These are phyloP conservation scores for Ypsolopha scabrella DNA, from an alignment of 2,888 invertebrate species.

Conservation along the genomic window DNA sequence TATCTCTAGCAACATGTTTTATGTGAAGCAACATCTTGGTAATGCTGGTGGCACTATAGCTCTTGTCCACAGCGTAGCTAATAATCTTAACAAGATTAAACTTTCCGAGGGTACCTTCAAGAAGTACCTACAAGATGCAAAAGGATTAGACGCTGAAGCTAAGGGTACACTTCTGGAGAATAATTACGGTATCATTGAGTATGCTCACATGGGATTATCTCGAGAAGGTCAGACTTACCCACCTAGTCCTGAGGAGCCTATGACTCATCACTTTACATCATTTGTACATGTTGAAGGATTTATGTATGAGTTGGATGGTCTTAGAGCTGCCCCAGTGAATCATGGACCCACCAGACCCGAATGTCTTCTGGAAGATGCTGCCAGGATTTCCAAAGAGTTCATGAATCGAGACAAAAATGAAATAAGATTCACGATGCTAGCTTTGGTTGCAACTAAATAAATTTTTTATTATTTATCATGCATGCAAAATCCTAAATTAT, in stretches of 20 bases:
- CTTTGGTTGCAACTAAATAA: constrained; percentile 74
- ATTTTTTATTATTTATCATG: neutral
- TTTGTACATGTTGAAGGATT: constrained; percentile 85
- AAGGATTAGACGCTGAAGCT: constrained; percentile 75
- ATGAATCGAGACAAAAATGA: constrained; percentile 91
- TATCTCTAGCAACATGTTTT: constrained; percentile 79
- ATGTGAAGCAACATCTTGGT: constrained; percentile 89
- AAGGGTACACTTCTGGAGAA: constrained; percentile 81
- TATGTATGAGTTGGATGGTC: constrained; percentile 86
- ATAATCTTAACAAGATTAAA: constrained; percentile 82
- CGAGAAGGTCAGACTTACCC: constrained; percentile 93
- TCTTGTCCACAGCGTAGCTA: constrained; percentile 93
- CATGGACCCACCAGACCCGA: constrained; percentile 85
- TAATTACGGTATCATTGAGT: constrained; percentile 75
- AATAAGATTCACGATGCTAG: constrained; percentile 89
- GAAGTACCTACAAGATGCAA: constrained; percentile 79
- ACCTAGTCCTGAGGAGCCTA: constrained; percentile 80
- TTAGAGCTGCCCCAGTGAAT: constrained; percentile 79
- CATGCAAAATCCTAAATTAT: constrained; percentile 7
- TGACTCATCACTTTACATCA: constrained; percentile 91
- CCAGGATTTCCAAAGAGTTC: constrained; percentile 85
- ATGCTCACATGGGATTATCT: constrained; percentile 87
- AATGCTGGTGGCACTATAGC: constrained; percentile 99
- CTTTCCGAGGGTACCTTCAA: constrained; percentile 80
- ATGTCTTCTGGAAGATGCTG: constrained; percentile 85